These are phyloP conservation scores for Sander lucioperca DNA, from an alignment of 2,113 vertebrate genomes.

Conservation along the genomic window DNA sequence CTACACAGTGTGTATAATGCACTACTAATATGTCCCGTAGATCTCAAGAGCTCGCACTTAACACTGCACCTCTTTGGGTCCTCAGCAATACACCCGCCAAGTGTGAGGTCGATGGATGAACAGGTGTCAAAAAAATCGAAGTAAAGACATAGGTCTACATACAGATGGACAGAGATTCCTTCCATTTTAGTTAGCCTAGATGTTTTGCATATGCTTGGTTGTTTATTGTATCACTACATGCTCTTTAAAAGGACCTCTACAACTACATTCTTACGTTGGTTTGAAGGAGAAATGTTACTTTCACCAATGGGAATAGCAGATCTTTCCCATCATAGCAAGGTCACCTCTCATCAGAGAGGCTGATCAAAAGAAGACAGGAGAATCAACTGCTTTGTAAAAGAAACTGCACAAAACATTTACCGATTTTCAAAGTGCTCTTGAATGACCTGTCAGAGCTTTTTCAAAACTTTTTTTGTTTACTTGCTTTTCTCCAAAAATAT, in stretches of 20 bases:
- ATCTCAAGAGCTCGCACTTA: too few species aligned
- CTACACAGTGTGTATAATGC: too few species aligned
- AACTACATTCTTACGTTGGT: slow-evolving; percentile 18
- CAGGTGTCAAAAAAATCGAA: too few species aligned
- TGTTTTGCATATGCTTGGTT: background rate
- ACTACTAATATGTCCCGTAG: too few species aligned
- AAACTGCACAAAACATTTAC: slow-evolving; percentile 22
- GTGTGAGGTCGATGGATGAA: too few species aligned
- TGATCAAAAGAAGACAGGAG: slow-evolving; percentile 53
- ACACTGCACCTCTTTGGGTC: too few species aligned
- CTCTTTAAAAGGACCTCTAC: slow-evolving; percentile 7
- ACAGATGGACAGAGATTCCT: too few species aligned
- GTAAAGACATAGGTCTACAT: too few species aligned
- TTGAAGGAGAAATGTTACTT: slow-evolving; percentile 18
- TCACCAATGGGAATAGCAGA: slow-evolving; percentile 14
- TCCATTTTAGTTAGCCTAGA: background rate
- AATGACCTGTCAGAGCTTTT: slow-evolving; percentile 35
- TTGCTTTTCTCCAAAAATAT: slow-evolving; percentile 5
- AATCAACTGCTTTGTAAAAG: slow-evolving; percentile 29
- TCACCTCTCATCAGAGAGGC: slow-evolving; percentile 37
- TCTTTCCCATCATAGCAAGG: slow-evolving; percentile 43
- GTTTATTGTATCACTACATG: background rate
- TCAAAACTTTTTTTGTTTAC: slow-evolving; percentile 8
- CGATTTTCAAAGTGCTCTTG: background rate
- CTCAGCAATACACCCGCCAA: too few species aligned